A percentile compares a stretch with the other conserved stretches of the same genome.
Evolutionary conservation across 2,797 vertebrate species (phyloP).

Genomic region (Hydrophis major): DNA sequence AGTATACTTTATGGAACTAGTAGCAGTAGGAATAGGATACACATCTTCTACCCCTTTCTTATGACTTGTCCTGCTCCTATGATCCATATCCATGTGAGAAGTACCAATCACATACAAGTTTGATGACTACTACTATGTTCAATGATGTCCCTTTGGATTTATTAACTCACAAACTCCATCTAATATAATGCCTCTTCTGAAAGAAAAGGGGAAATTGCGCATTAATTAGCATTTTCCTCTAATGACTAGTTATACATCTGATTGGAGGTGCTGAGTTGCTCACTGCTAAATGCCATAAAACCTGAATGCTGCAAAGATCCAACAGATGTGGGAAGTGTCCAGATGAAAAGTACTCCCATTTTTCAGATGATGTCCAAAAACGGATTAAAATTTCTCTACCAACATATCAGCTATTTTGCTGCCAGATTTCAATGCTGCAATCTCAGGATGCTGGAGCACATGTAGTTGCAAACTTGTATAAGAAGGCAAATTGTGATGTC

Average conservation of each 20-base stretch:
- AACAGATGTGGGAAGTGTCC: background rate
- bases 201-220: background rate
- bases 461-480: background rate
- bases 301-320: background rate
- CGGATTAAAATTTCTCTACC: background rate
- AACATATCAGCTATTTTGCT: background rate
- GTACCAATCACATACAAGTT: background rate
- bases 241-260: background rate
- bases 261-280: background rate
- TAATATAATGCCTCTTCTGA: background rate
- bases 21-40: background rate
- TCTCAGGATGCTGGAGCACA: background rate
- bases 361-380: background rate
- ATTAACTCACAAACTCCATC: background rate
- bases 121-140: background rate
- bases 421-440: background rate
- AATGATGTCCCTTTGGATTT: background rate
- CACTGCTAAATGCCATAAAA: background rate
- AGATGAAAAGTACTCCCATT: background rate
- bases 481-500: background rate
- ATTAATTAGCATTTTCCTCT: background rate
- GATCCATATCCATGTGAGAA: background rate
- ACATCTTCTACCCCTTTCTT: background rate
- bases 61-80: background rate
- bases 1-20: background rate